Base-by-base conservation (phyloP, 2,797 vertebrate species). In the Botia kubotai region DNA sequence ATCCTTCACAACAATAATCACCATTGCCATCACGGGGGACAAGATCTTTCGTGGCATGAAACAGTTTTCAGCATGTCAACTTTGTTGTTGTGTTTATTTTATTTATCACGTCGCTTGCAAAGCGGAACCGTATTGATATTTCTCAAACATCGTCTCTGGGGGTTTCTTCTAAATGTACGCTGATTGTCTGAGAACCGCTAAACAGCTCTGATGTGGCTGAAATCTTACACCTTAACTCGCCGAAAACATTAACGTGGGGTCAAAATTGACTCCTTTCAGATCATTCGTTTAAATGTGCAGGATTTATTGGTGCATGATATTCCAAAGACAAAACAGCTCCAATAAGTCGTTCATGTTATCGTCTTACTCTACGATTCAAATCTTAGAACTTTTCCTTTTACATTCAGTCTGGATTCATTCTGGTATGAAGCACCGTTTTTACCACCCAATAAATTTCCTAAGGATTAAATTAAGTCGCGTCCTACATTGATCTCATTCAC, bases 1-100 rank as follows among this genome's bases (percentile, higher is more conserved):
- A 73, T 72, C 11, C 13, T 23, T 79, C 60, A 79, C 3, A 23
- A 29, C 72, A 21, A 72, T 66, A 72, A 65, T 19, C 26, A 13
- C 6, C 17, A 19, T 39, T 50, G 4, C 65, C n/a, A 52, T 26
- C 71, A 57, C 48, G 2, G 19, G 36, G 62, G 14, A 53, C 16
- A 4, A 33, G 4, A 65, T 57, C n/a, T 72, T 72, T 3, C 5
- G 13, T 21, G 17, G 33, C 3, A 6, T 43, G n/a, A 66, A 66
- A 39, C 63, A n/a, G 33, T 39, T 39, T 39, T 19, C 33, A 66
- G 63, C 10, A 39, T 66, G 29, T 66, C 33, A 66, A 10, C 33
- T 39, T 16, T 43, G 33, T 66, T 66, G 36, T 19, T 66, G 33
- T 65, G 62, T 17, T 65, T 33, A 1, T 8, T 65, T 65, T 65